Evolutionary conservation across 2,888 invertebrate species (phyloP).

Genomic region (Ennomos erosarius): DNA sequence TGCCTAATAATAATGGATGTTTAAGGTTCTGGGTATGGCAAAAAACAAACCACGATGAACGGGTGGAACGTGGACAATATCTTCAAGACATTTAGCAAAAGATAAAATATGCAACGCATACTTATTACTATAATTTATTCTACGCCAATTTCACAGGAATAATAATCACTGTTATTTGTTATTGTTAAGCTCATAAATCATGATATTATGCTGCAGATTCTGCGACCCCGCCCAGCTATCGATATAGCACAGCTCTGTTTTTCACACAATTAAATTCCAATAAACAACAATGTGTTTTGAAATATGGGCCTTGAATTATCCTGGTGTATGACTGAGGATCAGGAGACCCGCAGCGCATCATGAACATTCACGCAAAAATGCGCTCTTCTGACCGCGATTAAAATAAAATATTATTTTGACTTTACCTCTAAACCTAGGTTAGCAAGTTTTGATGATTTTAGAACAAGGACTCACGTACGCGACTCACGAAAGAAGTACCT

Average conservation of each 20-base stretch:
- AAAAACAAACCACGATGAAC: no score
- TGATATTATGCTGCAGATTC: slow-evolving; percentile 12
- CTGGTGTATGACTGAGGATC: slow-evolving; percentile 1
- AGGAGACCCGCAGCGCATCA: neutral
- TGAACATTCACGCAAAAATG: no score
- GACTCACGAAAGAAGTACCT: no score
- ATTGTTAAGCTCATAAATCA: slow-evolving; percentile 15
- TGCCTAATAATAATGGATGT: no score
- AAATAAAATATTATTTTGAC: no score
- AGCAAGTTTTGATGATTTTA: no score
- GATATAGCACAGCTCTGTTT: slow-evolving; percentile 26
- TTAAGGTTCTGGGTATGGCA: no score
- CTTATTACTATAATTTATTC: slow-evolving; percentile 6
- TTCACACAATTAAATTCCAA: slow-evolving; percentile 42
- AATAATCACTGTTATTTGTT: slow-evolving; percentile 21
- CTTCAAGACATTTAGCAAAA: no score
- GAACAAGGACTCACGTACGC: no score
- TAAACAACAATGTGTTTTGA: slow-evolving; percentile 34
- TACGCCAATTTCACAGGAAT: slow-evolving; percentile 9
- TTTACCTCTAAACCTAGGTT: no score
- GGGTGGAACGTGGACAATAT: no score
- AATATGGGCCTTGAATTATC: slow-evolving; percentile 13
- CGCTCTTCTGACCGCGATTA: no score
- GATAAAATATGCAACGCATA: neutral
- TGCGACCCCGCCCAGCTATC: slow-evolving; percentile 22